Conservation (phyloP, 2,113 vertebrate genomes). For the Mus spicilegus region DNA sequence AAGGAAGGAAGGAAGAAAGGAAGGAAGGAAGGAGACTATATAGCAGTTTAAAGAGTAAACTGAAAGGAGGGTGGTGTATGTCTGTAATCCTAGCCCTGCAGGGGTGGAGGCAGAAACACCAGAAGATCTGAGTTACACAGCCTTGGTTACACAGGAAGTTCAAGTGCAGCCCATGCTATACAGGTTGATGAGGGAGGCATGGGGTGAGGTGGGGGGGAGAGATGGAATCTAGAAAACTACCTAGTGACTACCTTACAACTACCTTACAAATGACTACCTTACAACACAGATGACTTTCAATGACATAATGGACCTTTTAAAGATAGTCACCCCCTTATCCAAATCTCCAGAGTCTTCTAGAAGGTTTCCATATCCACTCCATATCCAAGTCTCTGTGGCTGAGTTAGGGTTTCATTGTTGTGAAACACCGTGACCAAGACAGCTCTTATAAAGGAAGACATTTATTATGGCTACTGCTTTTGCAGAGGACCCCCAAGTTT, state of each 20-base stretch:
- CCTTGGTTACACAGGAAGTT: background rate
- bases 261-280: background rate
- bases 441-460: no score
- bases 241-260: background rate
- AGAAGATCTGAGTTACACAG: background rate
- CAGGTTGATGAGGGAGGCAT: background rate
- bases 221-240: background rate
- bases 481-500: background rate
- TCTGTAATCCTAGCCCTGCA: background rate
- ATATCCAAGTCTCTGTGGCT: background rate
- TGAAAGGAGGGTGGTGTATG: no score
- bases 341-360: background rate
- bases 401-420: no score
- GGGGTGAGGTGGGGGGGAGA: background rate
- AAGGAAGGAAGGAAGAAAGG: background rate
- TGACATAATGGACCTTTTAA: conserved; percentile 19
- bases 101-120: background rate
- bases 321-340: background rate
- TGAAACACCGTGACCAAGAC: no score
- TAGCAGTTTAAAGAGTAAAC: background rate
- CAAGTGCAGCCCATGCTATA: background rate
- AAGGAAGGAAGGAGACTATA: background rate
- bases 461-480: background rate
- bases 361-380: background rate
- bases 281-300: background rate